Evolutionary conservation across 2,797 vertebrate genomes (phyloP).

Genomic region (Vultur gryphus): DNA sequence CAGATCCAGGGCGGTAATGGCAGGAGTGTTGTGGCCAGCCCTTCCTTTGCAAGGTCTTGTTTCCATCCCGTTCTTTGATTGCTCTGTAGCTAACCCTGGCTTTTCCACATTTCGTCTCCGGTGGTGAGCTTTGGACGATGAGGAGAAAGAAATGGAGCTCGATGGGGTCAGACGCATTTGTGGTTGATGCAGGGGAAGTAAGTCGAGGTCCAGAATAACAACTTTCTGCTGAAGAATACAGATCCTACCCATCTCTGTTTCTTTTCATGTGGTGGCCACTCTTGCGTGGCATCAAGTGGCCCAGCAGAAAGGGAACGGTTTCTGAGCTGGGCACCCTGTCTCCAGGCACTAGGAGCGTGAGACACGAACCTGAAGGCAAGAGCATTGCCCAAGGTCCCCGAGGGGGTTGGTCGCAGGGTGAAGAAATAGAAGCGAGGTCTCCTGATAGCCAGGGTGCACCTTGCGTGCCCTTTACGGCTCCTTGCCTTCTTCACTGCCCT

Average conservation of each 20-base stretch:
- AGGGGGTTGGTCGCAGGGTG: rapidly evolving
- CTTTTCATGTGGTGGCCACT: background rate
- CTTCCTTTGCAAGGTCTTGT: background rate
- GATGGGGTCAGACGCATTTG: background rate
- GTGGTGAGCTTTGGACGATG: background rate
- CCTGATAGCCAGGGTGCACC: background rate
- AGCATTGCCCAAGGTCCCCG: background rate
- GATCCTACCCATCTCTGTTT: background rate
- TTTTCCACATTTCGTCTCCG: background rate
- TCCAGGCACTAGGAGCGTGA: background rate
- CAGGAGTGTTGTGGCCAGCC: background rate
- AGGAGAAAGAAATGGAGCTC: background rate
- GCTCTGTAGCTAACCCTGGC: background rate
- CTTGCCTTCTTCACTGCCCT: background rate
- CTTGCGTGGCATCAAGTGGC: too few species aligned
- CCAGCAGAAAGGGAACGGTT: background rate
- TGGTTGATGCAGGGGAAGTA: background rate
- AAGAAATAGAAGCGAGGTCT: background rate
- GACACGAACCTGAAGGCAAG: background rate
- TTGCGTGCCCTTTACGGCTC: background rate
- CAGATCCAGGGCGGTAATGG: background rate
- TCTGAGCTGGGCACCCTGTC: background rate
- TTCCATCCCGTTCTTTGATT: background rate
- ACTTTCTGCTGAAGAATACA: background rate
- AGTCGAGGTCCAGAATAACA: background rate